Evolutionary conservation across 2,113 vertebrate genomes (phyloP).

Genomic region (Prunella fulvescens): DNA sequence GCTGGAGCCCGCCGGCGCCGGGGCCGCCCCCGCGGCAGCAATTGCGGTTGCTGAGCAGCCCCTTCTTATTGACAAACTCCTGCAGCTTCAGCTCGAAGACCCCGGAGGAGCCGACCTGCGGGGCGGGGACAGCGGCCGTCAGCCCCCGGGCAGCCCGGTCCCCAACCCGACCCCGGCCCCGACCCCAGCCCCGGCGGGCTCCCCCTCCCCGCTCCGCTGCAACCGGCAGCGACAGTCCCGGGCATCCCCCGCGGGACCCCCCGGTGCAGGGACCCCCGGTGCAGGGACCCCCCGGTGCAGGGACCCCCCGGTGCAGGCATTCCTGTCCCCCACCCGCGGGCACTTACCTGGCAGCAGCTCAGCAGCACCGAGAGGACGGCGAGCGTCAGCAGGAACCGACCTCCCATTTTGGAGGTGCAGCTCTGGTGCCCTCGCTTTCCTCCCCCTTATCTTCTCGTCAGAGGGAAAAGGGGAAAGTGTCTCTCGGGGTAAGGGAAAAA

Average conservation of each 20-base stretch:
- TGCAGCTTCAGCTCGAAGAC: slow-evolving; percentile 97
- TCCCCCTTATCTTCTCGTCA: background rate
- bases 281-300: background rate
- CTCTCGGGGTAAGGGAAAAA: slow-evolving; percentile 33
- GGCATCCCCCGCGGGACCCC: background rate
- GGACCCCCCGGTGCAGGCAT: background rate
- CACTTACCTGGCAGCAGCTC: slow-evolving; percentile 88
- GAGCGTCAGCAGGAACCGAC: slow-evolving; percentile 79
- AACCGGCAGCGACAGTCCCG: background rate
- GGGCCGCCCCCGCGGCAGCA: slow-evolving; percentile 84
- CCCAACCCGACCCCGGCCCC: background rate
- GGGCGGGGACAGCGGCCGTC: background rate
- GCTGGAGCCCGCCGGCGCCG: slow-evolving; percentile 76
- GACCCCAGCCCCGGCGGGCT: background rate
- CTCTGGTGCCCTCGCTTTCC: slow-evolving; percentile 7
- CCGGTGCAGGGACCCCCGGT: background rate
- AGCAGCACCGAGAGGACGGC: slow-evolving; percentile 80
- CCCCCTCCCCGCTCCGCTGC: background rate
- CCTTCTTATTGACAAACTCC: slow-evolving; percentile 97
- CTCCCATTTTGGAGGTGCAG: slow-evolving; percentile 83
- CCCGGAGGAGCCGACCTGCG: slow-evolving; percentile 87
- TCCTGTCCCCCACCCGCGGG: background rate
- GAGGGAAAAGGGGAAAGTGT: background rate
- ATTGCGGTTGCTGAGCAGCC: slow-evolving; percentile 85
- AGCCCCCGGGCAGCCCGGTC: background rate